These are phyloP conservation scores for Nomada ruficornis DNA, from an alignment of 2,888 invertebrate genomes.

Conservation along the genomic window DNA sequence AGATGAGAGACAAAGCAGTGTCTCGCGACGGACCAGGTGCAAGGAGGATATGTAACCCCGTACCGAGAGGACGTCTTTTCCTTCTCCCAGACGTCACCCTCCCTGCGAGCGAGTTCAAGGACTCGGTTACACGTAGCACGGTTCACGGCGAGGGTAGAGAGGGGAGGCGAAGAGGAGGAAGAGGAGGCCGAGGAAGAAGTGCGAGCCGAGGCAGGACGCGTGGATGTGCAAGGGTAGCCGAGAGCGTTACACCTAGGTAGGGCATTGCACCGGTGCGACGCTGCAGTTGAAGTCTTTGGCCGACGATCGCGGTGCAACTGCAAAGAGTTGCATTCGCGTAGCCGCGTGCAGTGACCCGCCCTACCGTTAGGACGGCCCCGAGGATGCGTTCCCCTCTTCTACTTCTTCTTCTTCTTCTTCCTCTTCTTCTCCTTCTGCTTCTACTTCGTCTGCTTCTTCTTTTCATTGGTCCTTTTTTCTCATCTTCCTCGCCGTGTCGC, in stretches of 20 bases:
- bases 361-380: constrained; percentile 85
- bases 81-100: constrained; percentile 59
- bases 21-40: constrained; percentile 47
- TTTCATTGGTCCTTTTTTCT: constrained; percentile 41
- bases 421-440: constrained; percentile 26
- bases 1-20: background rate
- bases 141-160: background rate
- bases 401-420: constrained; percentile 60
- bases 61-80: constrained; percentile 37
- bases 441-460: constrained; percentile 44
- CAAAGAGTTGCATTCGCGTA: constrained; percentile 77
- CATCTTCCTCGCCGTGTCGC: constrained; percentile 5
- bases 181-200: constrained; percentile 44
- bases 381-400: constrained; percentile 80
- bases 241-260: constrained; percentile 82
- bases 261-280: constrained; percentile 82
- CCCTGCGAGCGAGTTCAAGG: constrained; percentile 75
- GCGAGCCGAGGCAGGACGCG: constrained; percentile 57
- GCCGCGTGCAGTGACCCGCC: constrained; percentile 84
- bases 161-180: constrained; percentile 56
- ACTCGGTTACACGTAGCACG: constrained; percentile 62
- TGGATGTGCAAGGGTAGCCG: constrained; percentile 78
- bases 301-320: constrained; percentile 77
- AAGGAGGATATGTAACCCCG: constrained; percentile 40
- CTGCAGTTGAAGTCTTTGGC: constrained; percentile 77